These are phyloP conservation scores for Acanthiza pusilla DNA, from an alignment of 2,797 vertebrate species.

Conservation along the genomic window DNA sequence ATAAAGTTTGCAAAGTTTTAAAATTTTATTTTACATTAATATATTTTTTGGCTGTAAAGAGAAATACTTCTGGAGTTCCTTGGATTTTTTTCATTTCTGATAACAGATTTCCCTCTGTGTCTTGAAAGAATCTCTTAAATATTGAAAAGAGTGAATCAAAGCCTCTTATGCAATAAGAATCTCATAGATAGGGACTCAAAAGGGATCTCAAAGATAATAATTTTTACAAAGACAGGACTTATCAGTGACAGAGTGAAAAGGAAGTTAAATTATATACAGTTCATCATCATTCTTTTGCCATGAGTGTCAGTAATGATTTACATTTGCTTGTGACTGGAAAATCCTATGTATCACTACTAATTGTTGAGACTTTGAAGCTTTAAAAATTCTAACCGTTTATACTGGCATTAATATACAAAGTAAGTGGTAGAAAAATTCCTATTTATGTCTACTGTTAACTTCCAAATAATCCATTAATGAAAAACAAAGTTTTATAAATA, in stretches of 20 bases:
- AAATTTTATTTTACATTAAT: background rate
- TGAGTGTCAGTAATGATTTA: background rate
- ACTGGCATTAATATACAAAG: background rate
- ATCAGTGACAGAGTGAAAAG: background rate
- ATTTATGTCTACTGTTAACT: background rate
- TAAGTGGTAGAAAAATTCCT: background rate
- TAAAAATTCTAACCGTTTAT: background rate
- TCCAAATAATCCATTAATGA: background rate
- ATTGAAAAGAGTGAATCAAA: background rate
- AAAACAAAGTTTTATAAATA: background rate
- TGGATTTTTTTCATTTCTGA: background rate
- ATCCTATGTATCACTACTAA: background rate
- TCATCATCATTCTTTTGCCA: background rate
- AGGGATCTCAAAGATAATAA: background rate
- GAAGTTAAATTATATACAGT: background rate
- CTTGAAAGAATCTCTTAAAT: background rate
- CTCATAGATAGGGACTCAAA: background rate
- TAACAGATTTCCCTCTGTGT: background rate
- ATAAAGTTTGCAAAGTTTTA: background rate
- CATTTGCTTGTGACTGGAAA: background rate
- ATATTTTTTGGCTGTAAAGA: background rate
- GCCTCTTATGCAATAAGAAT: background rate
- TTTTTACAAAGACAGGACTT: background rate
- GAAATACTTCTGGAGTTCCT: background rate
- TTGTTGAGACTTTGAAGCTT: background rate